Percentiles rank a stretch among this genome's conserved stretches.
Conservation (phyloP, 2,888 invertebrate species). For the Pheosia tremula region DNA sequence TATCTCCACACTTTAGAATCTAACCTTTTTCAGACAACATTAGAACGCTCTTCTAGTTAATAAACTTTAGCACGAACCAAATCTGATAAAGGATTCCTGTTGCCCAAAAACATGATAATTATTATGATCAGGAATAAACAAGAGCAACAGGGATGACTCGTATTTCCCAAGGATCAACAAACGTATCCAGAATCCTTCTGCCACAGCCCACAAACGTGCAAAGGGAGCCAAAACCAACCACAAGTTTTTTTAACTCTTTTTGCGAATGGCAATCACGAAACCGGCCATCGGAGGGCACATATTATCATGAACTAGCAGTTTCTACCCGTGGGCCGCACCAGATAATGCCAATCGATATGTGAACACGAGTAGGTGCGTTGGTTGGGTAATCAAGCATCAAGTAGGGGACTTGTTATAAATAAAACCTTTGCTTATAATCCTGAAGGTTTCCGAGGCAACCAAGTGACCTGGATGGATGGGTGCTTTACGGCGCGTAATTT, state of each 20-base stretch:
- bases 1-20: background rate
- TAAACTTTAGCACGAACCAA: background rate
- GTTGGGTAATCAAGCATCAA: slow-evolving; percentile 63
- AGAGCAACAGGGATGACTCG: background rate
- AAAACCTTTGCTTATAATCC: slow-evolving; percentile 45
- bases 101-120: background rate
- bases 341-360: slow-evolving; percentile 76
- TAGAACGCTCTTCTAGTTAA: background rate
- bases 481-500: slow-evolving; percentile 30
- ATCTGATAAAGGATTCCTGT: background rate
- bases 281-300: slow-evolving; percentile 70
- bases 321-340: slow-evolving; percentile 45
- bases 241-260: slow-evolving; percentile 30
- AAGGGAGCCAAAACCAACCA: slow-evolving; percentile 33
- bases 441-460: slow-evolving; percentile 36
- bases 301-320: slow-evolving; percentile 74
- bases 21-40: background rate
- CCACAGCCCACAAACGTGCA: slow-evolving; percentile 23
- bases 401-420: slow-evolving; percentile 54
- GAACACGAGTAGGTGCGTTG: slow-evolving; percentile 56
- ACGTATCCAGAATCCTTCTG: background rate
- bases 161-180: background rate
- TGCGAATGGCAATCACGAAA: slow-evolving; percentile 38
- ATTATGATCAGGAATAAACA: too few species aligned
- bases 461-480: slow-evolving; percentile 47